Percentiles rank a stretch among this genome's conserved stretches.
Conservation (phyloP, 2,797 vertebrate species). For the Gouania willdenowi region DNA sequence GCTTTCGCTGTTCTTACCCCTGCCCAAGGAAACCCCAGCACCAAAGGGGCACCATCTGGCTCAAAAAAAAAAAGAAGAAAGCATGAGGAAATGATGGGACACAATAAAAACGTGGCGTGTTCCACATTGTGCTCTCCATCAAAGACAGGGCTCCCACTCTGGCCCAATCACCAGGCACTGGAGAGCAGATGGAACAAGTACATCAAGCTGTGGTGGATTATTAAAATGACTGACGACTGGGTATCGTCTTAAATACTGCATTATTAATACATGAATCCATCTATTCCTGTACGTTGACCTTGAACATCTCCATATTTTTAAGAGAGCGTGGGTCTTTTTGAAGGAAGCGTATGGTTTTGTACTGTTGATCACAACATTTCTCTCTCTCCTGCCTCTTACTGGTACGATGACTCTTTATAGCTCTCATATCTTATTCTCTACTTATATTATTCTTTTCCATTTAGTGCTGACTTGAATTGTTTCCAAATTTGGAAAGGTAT, state of each 20-base stretch:
- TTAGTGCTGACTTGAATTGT: conserved; percentile 67
- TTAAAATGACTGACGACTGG: conserved; percentile 84
- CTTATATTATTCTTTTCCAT: conserved; percentile 57
- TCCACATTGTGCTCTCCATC: conserved; percentile 78
- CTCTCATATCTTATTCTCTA: conserved; percentile 29
- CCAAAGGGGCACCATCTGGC: conserved; percentile 80
- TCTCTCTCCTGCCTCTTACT: conserved; percentile 80
- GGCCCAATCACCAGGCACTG: conserved; percentile 69
- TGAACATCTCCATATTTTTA: conserved; percentile 75
- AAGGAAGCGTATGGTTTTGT: conserved; percentile 55
- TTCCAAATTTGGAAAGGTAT: conserved; percentile 74
- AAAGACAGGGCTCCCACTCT: conserved; percentile 70
- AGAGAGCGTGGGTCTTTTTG: conserved; percentile 45
- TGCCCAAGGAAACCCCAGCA: conserved; percentile 64
- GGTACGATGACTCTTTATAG: conserved; percentile 77
- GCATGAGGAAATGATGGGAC: conserved; percentile 55
- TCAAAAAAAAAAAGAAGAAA: conserved; percentile 50
- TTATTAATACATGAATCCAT: conserved; percentile 84
- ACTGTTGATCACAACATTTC: conserved; percentile 86
- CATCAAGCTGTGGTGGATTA: conserved; percentile 86
- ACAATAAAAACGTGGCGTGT: conserved; percentile 66
- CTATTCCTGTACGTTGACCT: conserved; percentile 77
- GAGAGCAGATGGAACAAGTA: conserved; percentile 85
- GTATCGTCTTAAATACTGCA: conserved; percentile 80
- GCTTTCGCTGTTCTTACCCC: conserved; percentile 63